These are phyloP conservation scores for Drosophila kanekoi DNA, from an alignment of 2,888 invertebrate genomes.

Conservation along the genomic window DNA sequence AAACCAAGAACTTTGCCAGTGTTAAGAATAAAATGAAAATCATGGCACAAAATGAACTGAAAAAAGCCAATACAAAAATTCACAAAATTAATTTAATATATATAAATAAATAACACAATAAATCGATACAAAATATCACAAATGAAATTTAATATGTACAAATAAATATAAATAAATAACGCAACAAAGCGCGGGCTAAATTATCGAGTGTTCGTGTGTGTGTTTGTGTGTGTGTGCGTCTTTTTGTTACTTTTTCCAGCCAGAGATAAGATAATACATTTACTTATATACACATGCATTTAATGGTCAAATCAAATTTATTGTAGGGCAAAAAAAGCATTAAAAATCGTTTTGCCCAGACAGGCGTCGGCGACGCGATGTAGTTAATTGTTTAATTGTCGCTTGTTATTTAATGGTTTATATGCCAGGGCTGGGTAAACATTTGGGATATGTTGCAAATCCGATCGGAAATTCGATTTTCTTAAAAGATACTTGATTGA, in stretches of 20 bases:
- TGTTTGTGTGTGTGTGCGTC: slow-evolving; percentile 4
- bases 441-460: not conserved
- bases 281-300: slow-evolving; percentile 1
- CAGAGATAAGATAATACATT: slow-evolving; percentile 16
- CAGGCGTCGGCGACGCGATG: not conserved
- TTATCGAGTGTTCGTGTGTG: not conserved
- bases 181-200: slow-evolving; percentile 27
- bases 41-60: slow-evolving; percentile 29
- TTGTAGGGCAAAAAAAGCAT: slow-evolving; percentile 1
- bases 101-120: not conserved
- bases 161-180: not conserved
- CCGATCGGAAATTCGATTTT: not conserved
- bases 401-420: slow-evolving; percentile 3
- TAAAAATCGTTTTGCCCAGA: slow-evolving; percentile 1
- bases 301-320: slow-evolving; percentile 7
- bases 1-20: slow-evolving; percentile 45
- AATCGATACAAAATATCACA: not conserved
- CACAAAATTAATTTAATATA: not conserved
- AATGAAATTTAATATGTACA: not conserved
- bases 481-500: not conserved
- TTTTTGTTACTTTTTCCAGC: slow-evolving; percentile 7
- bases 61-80: slow-evolving; percentile 1
- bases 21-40: slow-evolving; percentile 30
- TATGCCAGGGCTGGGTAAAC: slow-evolving; percentile 7
- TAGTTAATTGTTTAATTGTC: slow-evolving; percentile 22